A percentile compares a stretch with the other conserved stretches of the same genome.
phyloP scores from a whole-genome alignment of 2,797 vertebrate genomes.

The Xenentodon cancila region DNA sequence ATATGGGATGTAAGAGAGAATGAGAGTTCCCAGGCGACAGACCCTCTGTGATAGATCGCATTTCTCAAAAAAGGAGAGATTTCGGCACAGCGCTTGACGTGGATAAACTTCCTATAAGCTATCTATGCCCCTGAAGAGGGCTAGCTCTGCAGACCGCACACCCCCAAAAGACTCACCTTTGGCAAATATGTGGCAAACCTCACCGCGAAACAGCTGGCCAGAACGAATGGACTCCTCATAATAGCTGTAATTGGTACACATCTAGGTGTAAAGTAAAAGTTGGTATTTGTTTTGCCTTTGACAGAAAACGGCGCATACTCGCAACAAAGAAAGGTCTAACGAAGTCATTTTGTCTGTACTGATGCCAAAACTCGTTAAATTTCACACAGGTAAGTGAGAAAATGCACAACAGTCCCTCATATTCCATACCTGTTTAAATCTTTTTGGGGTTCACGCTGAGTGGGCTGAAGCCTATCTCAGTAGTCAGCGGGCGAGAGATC shows the following conservation, averaged over 20 bases:
- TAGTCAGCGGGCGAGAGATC: too few species aligned
- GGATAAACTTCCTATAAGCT: conserved; percentile 43
- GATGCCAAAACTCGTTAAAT: neutral
- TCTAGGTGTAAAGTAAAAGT: neutral
- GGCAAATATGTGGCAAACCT: conserved; percentile 8
- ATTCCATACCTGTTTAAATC: neutral
- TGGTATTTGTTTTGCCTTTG: neutral
- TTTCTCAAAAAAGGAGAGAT: conserved; percentile 64
- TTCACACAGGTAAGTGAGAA: neutral
- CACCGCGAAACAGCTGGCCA: conserved; percentile 5
- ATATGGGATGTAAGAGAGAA: conserved; percentile 53
- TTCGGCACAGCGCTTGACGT: conserved; percentile 42
- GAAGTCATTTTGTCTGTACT: neutral
- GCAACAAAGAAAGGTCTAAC: too few species aligned
- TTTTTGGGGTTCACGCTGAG: neutral
- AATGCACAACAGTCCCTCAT: neutral
- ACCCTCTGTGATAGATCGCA: conserved; percentile 70
- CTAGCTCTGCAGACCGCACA: neutral
- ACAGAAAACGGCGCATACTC: neutral
- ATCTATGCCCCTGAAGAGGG: conserved; percentile 7
- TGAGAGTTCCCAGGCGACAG: conserved; percentile 46
- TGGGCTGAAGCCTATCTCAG: neutral
- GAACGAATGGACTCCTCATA: neutral
- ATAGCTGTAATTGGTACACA: neutral
- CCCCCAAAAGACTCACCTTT: conserved; percentile 16